These are phyloP conservation scores for Archocentrus centrarchus DNA, from an alignment of 2,113 vertebrate genomes.

Conservation along the genomic window DNA sequence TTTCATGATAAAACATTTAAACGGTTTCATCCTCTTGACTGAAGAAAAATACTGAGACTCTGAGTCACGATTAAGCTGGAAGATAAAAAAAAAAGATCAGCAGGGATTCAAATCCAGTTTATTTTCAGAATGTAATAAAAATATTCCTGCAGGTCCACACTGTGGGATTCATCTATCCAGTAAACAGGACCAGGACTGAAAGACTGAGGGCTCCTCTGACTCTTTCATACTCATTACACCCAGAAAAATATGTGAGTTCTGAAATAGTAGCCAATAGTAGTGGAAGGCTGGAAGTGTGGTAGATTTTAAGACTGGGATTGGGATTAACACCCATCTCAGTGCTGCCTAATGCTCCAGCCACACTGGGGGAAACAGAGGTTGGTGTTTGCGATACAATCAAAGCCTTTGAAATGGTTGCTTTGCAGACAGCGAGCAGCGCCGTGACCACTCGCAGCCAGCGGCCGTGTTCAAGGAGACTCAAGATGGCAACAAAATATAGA, in stretches of 20 bases:
- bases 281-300: no score
- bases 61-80: constrained; percentile 1
- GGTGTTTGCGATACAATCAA: no score
- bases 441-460: no score
- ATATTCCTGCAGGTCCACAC: constrained; percentile 1
- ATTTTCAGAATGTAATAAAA: constrained; percentile 2
- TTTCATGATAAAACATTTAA: constrained; percentile 27
- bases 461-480: no score
- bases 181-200: not conserved
- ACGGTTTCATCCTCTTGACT: not conserved
- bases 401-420: no score
- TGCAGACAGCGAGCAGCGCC: no score
- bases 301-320: no score
- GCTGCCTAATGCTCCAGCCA: not conserved
- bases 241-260: not conserved
- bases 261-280: not conserved
- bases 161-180: not conserved
- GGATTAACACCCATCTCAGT: not conserved
- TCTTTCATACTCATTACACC: not conserved
- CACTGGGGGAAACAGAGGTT: not conserved
- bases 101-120: not conserved
- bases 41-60: not conserved
- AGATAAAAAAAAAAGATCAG: not conserved
- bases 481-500: no score
- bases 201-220: not conserved